Conservation (phyloP, 37 sponge, comb jelly and placozoan genomes). For the Trichoplax adhaerens region DNA sequence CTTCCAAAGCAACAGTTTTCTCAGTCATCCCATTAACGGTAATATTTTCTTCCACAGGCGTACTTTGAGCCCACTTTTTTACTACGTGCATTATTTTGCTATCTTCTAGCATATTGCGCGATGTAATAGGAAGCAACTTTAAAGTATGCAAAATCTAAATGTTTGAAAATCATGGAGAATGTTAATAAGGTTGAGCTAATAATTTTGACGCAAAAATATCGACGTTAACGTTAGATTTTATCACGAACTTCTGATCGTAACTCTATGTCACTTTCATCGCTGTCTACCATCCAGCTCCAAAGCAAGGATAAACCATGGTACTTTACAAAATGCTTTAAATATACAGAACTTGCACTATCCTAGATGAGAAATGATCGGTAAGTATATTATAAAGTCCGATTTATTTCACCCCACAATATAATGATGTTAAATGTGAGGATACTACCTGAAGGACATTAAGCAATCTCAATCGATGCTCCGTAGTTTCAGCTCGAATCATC, state of each 20-base stretch:
- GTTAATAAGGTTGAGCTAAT: too few relatives aligned
- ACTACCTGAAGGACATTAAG: constrained; percentile 52
- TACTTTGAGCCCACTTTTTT: constrained; percentile 43
- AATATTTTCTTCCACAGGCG: not conserved
- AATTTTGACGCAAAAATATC: too few relatives aligned
- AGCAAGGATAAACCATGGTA: constrained; percentile 67
- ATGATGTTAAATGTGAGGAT: not conserved
- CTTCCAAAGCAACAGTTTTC: constrained; percentile 9
- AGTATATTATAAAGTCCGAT: too few relatives aligned
- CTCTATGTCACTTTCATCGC: constrained; percentile 7
- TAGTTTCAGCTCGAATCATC: constrained; percentile 72
- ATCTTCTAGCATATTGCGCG: constrained; percentile 60
- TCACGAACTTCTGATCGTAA: too few relatives aligned
- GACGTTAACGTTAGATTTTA: too few relatives aligned
- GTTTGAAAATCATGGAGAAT: too few relatives aligned
- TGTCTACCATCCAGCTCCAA: constrained; percentile 93
- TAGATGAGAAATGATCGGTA: not conserved
- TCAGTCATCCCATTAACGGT: constrained; percentile 1
- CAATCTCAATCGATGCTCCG: constrained; percentile 42
- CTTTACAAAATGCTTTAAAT: constrained; percentile 63
- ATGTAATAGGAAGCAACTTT: constrained; percentile 53
- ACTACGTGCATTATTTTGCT: constrained; percentile 36
- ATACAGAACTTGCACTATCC: constrained; percentile 35
- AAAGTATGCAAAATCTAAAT: constrained; percentile 49
- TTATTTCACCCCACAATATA: too few relatives aligned